Percentiles rank a stretch among this genome's conserved stretches.
Conservation (phyloP, 2,797 vertebrate species). For the Syngnathus acus region DNA sequence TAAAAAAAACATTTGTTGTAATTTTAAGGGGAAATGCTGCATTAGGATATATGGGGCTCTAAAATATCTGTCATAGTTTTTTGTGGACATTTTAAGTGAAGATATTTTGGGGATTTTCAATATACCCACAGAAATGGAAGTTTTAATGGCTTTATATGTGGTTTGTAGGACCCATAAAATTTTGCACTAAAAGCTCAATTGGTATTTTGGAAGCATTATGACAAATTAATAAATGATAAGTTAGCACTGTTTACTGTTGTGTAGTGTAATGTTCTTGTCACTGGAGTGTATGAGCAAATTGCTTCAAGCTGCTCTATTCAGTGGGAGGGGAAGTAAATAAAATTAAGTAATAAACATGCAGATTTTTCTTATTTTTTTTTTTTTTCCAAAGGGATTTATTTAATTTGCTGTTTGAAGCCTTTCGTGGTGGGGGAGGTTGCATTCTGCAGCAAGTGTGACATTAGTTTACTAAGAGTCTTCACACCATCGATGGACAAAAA, state of each 20-base stretch:
- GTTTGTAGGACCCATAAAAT: not conserved
- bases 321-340: constrained; percentile 27
- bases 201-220: constrained; percentile 1
- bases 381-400: constrained; percentile 13
- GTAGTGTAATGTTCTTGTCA: constrained; percentile 24
- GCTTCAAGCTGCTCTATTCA: constrained; percentile 23
- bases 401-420: constrained; percentile 17
- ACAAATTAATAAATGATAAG: constrained; percentile 11
- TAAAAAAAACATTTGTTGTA: too few species aligned
- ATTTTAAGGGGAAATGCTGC: too few species aligned
- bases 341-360: constrained; percentile 33
- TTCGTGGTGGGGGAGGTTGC: constrained; percentile 9
- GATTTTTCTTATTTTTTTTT: constrained; percentile 4
- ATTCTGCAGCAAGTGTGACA: constrained; percentile 1
- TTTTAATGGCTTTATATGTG: not conserved
- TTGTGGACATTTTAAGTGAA: too few species aligned
- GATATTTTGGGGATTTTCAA: not conserved
- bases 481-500: constrained; percentile 19
- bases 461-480: not conserved
- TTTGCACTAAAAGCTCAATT: not conserved
- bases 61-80: too few species aligned
- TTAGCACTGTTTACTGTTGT: constrained; percentile 13
- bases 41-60: too few species aligned
- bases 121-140: not conserved
- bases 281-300: constrained; percentile 2